Base-by-base conservation (phyloP, 1,140 invertebrate genomes). In the Papilio xuthus region DNA sequence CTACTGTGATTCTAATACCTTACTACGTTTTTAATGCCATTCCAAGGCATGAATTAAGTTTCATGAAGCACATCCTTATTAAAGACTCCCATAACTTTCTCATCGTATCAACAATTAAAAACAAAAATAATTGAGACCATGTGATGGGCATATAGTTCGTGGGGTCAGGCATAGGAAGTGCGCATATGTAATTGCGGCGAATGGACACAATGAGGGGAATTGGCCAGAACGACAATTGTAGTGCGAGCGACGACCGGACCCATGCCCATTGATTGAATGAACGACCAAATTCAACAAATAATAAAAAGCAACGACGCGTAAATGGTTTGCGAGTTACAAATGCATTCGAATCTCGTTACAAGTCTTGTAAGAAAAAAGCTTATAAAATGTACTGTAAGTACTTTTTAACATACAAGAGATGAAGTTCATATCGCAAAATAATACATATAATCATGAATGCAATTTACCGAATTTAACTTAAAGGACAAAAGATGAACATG, bases 131-230 rank as follows among this genome's bases (percentile, higher is more conserved):
- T 70, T 78, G 74, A 53, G 78, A 85, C 80, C 89, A 90, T 90
- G 91, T 84, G 84, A 74, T 82, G 81, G 81, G 84, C 81, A 83
- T 83, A 77, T 81, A 75, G 81, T 80, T 56, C 78, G 74, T 84
- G 83, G 86, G 87, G 86, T 90, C 85, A 80, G 80, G 79, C 80
- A 90, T 91, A 89, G 90, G 91, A 92, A 90, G 88, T 91, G 82
- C 83, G 84, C 82, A 87, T 88, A 89, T 82, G 88, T 93, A 93
- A 92, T 92, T 92, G 90, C 81, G 88, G 85, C 87, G 81, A 90
- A 83, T 90, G 90, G 86, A 88, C 90, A 92, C 92, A 93, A 93
- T 92, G 89, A 91, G 92, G 91, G 90, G 90, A 93, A 93, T 92
- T 92, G 90, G 90, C 89, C 89, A 91, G 88, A 87, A 85, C 87